Percentiles rank a stretch among this genome's conserved stretches.
These are phyloP conservation scores for Centroberyx gerrardi DNA, from an alignment of 2,797 vertebrate species.

Conservation along the genomic window DNA sequence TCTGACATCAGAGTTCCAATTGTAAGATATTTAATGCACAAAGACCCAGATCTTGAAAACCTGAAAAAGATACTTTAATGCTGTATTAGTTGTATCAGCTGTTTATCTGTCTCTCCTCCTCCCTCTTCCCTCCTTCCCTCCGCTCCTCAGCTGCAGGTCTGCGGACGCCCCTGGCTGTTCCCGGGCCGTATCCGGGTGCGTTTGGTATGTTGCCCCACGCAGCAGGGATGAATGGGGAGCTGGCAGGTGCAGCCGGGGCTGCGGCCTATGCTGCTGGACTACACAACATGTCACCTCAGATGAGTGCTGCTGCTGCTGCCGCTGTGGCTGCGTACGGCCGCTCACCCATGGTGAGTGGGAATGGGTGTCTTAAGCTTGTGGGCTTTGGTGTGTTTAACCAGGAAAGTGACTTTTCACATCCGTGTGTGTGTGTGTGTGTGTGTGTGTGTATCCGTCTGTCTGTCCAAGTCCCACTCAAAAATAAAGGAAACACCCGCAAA, in stretches of 20 bases:
- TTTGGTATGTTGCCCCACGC: conserved; percentile 96
- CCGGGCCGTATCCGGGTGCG: conserved; percentile 91
- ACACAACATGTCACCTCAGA: conserved; percentile 97
- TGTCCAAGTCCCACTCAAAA: too few species aligned
- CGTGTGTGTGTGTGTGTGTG: not conserved
- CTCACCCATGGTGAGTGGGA: conserved; percentile 91
- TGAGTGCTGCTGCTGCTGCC: conserved; percentile 92
- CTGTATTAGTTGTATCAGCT: not conserved
- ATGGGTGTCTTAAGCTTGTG: not conserved
- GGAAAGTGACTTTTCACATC: not conserved
- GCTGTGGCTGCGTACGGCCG: conserved; percentile 95
- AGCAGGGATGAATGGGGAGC: conserved; percentile 93
- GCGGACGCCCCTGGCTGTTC: conserved; percentile 92
- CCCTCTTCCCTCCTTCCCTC: not conserved
- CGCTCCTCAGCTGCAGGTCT: conserved; percentile 89
- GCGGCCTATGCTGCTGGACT: conserved; percentile 91
- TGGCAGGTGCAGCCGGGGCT: conserved; percentile 91
- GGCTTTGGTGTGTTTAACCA: not conserved
- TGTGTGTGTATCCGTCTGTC: not conserved
- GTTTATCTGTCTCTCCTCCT: not conserved
- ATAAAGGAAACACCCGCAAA: too few species aligned
- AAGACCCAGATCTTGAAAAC: not conserved
- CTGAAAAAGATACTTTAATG: not conserved
- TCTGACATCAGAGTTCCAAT: not conserved
- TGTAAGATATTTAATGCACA: not conserved